These are phyloP conservation scores for Muscicapa striata DNA, from an alignment of 2,797 vertebrate genomes.

Conservation along the genomic window DNA sequence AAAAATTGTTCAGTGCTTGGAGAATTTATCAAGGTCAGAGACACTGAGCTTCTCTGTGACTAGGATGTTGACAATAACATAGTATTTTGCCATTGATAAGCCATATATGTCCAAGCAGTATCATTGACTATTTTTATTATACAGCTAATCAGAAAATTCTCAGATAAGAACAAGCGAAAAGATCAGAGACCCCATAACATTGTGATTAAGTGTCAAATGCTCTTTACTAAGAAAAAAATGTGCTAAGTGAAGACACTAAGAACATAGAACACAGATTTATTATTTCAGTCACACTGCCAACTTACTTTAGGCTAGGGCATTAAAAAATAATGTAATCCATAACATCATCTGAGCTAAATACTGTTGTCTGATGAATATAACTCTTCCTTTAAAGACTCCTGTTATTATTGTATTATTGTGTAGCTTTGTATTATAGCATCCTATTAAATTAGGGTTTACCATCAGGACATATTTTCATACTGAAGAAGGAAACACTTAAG, in stretches of 20 bases:
- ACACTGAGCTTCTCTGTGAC: conserved; percentile 24
- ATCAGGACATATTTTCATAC: conserved; percentile 35
- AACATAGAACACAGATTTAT: not conserved
- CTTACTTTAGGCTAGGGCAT: not conserved
- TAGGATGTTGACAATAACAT: conserved; percentile 43
- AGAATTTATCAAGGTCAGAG: conserved; percentile 80
- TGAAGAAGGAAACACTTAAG: not conserved
- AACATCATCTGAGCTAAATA: conserved; percentile 13
- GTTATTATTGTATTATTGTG: not conserved
- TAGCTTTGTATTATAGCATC: not conserved
- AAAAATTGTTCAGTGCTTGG: conserved; percentile 68
- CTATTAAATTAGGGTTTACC: not conserved
- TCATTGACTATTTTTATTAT: conserved; percentile 8
- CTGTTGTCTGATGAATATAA: not conserved
- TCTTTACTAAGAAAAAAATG: not conserved
- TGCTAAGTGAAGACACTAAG: not conserved
- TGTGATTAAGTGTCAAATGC: not conserved
- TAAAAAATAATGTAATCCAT: not conserved
- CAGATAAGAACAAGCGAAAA: not conserved
- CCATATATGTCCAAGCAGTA: not conserved
- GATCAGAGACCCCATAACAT: not conserved
- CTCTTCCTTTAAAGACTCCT: conserved; percentile 2
- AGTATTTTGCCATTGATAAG: not conserved
- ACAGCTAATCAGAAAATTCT: conserved; percentile 19
- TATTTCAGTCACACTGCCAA: not conserved